Conservation (phyloP, 2,797 vertebrate genomes). For the Coregonus suidteri region DNA sequence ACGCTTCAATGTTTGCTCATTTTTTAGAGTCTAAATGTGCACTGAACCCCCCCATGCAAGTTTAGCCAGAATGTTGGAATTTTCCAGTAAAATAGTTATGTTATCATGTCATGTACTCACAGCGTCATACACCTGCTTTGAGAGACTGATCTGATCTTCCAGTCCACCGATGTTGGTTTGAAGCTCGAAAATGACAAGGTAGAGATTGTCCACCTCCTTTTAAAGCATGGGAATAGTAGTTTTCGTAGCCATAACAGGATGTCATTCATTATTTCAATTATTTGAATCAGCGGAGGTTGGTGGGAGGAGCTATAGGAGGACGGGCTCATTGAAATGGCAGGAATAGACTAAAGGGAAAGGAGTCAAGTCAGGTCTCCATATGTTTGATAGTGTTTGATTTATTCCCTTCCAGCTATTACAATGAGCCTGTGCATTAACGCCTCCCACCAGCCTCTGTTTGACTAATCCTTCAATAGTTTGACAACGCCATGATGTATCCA, state of each 20-base stretch:
- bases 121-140: conserved; percentile 68
- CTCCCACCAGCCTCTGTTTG: neutral
- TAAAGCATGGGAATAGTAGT: neutral
- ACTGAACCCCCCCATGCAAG: neutral
- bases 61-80: neutral
- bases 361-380: too few species aligned
- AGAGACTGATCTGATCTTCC: conserved; percentile 65
- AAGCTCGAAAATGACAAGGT: conserved; percentile 65
- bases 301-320: too few species aligned
- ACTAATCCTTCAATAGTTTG: neutral
- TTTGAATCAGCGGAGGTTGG: too few species aligned
- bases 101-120: conserved; percentile 51
- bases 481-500: neutral
- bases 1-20: neutral
- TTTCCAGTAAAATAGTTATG: neutral
- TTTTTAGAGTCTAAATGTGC: neutral
- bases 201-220: conserved; percentile 68
- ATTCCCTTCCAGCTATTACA: too few species aligned
- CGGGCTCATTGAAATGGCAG: too few species aligned
- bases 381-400: too few species aligned
- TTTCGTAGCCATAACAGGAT: neutral
- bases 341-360: too few species aligned
- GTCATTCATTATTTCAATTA: too few species aligned
- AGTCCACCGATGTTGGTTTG: conserved; percentile 62
- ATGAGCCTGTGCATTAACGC: too few species aligned